These are phyloP conservation scores for Umimayanthus kanabou DNA, from an alignment of 92 coral and sea anemone species.

Conservation along the genomic window DNA sequence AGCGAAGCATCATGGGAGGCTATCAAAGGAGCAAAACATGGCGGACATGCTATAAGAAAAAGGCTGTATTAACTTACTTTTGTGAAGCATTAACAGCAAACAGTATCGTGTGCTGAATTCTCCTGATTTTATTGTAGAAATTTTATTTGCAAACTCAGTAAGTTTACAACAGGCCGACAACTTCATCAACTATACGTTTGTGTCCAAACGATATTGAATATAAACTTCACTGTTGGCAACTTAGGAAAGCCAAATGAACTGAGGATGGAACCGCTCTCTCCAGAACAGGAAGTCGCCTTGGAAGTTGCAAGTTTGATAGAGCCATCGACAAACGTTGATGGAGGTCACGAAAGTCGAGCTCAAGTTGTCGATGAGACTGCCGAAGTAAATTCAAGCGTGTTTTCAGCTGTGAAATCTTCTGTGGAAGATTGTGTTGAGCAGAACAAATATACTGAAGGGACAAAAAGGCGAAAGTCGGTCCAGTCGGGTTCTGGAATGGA, in stretches of 20 bases:
- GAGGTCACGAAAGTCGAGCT: background rate
- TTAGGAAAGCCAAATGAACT: background rate
- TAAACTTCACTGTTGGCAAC: background rate
- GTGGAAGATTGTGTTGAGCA: background rate
- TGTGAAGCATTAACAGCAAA: background rate
- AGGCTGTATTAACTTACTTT: background rate
- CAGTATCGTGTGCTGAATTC: background rate
- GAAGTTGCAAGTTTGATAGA: background rate
- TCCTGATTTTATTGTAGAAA: background rate
- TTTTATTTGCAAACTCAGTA: background rate
- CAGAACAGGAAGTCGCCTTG: background rate
- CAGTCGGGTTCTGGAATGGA: background rate
- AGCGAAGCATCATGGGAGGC: slow-evolving; percentile 23
- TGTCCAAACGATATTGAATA: too few relatives aligned
- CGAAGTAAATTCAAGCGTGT: background rate
- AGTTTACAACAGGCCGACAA: background rate
- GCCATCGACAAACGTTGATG: background rate
- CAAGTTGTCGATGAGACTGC: background rate
- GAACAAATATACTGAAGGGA: background rate
- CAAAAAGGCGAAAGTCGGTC: background rate
- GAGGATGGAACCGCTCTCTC: slow-evolving; percentile 15
- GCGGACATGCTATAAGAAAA: background rate
- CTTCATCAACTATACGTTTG: background rate
- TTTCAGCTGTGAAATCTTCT: background rate
- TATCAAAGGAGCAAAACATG: slow-evolving; percentile 10